Evolutionary conservation across 2,888 invertebrate genomes (phyloP).

Genomic region (Mylabris sibirica): DNA sequence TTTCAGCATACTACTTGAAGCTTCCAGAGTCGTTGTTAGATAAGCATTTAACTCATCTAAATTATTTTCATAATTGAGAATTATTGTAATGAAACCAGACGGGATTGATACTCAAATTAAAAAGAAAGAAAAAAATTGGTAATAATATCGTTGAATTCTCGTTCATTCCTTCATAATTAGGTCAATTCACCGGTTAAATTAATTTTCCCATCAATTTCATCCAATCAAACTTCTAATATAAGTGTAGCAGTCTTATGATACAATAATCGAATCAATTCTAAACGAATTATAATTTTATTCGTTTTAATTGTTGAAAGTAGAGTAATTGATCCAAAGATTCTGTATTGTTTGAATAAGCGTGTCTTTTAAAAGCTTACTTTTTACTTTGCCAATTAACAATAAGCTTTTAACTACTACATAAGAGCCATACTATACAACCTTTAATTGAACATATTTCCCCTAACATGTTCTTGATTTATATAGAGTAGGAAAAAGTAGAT

Average conservation of each 20-base stretch:
- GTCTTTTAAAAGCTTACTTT: slow-evolving; percentile 38
- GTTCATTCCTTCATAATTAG: neutral
- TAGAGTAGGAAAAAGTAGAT: neutral
- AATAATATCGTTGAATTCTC: neutral
- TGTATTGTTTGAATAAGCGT: slow-evolving; percentile 34
- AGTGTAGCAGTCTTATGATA: neutral
- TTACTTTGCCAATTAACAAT: slow-evolving; percentile 47
- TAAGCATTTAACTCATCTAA: neutral
- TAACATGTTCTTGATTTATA: slow-evolving; percentile 1
- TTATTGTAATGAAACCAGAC: neutral
- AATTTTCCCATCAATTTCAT: slow-evolving; percentile 12
- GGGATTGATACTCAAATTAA: neutral
- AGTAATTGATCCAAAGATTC: slow-evolving; percentile 21
- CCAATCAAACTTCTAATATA: neutral
- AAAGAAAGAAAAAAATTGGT: neutral
- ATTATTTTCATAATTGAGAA: neutral
- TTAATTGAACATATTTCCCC: neutral
- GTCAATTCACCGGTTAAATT: slow-evolving; percentile 10
- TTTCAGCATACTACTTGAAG: neutral
- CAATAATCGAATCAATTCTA: slow-evolving; percentile 22
- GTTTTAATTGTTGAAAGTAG: slow-evolving; percentile 13
- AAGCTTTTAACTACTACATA: slow-evolving; percentile 41
- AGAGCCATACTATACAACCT: slow-evolving; percentile 34
- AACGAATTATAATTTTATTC: slow-evolving; percentile 22
- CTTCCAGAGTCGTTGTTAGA: neutral